Evolutionary conservation across 2,797 vertebrate species (phyloP), one percentile per base, ranked within the genome.

Genomic region (Urophycis tenuis): DNA sequence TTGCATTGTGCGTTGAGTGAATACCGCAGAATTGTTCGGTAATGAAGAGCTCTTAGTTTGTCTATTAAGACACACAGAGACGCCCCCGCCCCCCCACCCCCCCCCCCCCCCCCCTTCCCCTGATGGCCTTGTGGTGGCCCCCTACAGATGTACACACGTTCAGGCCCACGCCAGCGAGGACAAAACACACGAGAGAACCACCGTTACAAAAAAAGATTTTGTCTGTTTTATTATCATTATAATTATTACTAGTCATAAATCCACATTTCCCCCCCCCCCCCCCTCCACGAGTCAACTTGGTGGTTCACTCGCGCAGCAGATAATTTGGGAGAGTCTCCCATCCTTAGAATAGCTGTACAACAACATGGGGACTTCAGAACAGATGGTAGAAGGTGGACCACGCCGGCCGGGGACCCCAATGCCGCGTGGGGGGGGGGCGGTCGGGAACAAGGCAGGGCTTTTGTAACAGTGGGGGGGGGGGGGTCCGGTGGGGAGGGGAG

Each of bases 271-370:
- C 9, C 3, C 17, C 11, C 41, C 3, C 34, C 34, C 6, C 15
- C 39, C 39, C 39, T 11, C 39, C 10, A 72, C 32, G 90, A 87
- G 85, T 88, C 85, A 82, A 90, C 77, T 86, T 83, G 30, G 82
- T 73, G 22, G 85, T 86, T 84, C 84, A 87, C 84, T 85, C 84
- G 84, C 82, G 82, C 84, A 86, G 83, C 81, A 79, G 80, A 76
- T 79, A 85, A 86, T 85, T 83, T 79, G 81, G 88, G 80, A 84
- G 78, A 85, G n/a, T n/a, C 73, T 82, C 75, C 88, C 82, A 74
- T 88, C 84, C 80, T 89, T 84, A 85, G 87, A 90, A 90, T 88
- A 91, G 89, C 92, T 93, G 92, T 93, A 94, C 93, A 94, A 88
- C 87, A 91, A 92, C 90, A 89, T 64, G 29, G 25, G 9, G 29